Evolutionary conservation across 2,888 invertebrate genomes (phyloP).

Genomic region (Lochmaea crataegi): DNA sequence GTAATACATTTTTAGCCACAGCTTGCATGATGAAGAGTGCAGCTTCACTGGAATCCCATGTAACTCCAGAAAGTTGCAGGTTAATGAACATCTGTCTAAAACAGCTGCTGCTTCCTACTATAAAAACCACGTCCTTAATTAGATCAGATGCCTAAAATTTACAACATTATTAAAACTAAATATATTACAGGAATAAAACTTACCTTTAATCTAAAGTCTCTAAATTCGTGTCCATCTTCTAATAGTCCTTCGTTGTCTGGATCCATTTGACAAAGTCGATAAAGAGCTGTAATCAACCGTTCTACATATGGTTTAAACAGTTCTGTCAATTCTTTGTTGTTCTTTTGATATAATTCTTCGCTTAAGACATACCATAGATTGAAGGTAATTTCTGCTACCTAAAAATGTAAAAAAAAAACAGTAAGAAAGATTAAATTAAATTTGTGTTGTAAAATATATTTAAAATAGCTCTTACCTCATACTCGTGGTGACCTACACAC

Average conservation of each 20-base stretch:
- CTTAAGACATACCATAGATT: constrained; percentile 96
- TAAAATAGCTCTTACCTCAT: constrained; percentile 70
- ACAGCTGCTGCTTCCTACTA: constrained; percentile 92
- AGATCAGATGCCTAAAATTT: constrained; percentile 85
- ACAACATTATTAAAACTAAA: background rate
- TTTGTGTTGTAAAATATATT: too few species aligned
- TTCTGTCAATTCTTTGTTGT: constrained; percentile 82
- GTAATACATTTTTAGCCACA: constrained; percentile 93
- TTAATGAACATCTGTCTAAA: constrained; percentile 91
- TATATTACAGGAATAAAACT: background rate
- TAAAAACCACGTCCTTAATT: constrained; percentile 96
- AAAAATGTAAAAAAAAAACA: background rate
- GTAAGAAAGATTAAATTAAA: too few species aligned
- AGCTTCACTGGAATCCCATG: constrained; percentile 95
- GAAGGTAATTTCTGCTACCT: constrained; percentile 85
- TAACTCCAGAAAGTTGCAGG: constrained; percentile 76
- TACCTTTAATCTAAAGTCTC: constrained; percentile 74
- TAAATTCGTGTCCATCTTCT: constrained; percentile 87
- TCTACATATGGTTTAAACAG: constrained; percentile 92
- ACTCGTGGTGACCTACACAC: constrained; percentile 97
- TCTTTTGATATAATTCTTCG: constrained; percentile 91
- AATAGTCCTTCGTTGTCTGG: constrained; percentile 90
- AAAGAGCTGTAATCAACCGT: constrained; percentile 88
- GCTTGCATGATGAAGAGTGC: constrained; percentile 95
- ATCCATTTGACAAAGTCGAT: constrained; percentile 94